These are phyloP conservation scores for Geococcyx californianus DNA, from an alignment of 2,113 vertebrate genomes.

Conservation along the genomic window DNA sequence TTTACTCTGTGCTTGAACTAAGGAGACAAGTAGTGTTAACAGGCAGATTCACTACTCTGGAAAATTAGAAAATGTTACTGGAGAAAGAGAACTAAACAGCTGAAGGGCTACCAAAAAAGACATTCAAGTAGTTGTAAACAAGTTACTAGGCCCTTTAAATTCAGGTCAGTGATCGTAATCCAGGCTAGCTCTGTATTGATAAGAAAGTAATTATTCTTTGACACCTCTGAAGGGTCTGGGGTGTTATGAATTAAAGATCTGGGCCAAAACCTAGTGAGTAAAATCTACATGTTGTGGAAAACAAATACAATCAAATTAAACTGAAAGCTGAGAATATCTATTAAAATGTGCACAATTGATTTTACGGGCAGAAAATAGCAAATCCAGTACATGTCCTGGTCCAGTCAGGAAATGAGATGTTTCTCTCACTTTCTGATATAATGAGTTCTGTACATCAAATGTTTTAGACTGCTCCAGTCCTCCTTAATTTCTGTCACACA, in stretches of 20 bases:
- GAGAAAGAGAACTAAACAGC: not conserved
- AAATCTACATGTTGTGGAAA: not conserved
- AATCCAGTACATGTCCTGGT: not conserved
- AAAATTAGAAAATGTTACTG: not conserved
- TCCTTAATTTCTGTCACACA: not conserved
- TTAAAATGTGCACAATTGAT: slow-evolving; percentile 31
- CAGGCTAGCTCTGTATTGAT: not conserved
- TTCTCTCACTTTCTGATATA: not conserved
- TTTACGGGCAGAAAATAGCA: slow-evolving; percentile 1
- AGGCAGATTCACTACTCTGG: not conserved
- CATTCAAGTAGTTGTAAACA: not conserved
- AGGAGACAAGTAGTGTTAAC: not conserved
- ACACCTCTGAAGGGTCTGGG: not conserved
- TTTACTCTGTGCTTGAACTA: not conserved
- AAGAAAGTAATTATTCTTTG: not conserved
- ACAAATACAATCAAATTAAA: not conserved
- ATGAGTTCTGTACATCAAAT: not conserved
- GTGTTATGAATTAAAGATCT: not conserved
- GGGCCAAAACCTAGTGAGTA: not conserved
- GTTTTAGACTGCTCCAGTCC: accelerated
- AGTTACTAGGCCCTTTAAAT: not conserved
- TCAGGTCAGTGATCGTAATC: not conserved
- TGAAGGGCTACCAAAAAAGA: not conserved
- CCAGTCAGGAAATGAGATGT: not conserved
- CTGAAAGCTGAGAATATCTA: not conserved